Base-by-base conservation (phyloP, 2,888 invertebrate species). In the Luperina nickerlii region DNA sequence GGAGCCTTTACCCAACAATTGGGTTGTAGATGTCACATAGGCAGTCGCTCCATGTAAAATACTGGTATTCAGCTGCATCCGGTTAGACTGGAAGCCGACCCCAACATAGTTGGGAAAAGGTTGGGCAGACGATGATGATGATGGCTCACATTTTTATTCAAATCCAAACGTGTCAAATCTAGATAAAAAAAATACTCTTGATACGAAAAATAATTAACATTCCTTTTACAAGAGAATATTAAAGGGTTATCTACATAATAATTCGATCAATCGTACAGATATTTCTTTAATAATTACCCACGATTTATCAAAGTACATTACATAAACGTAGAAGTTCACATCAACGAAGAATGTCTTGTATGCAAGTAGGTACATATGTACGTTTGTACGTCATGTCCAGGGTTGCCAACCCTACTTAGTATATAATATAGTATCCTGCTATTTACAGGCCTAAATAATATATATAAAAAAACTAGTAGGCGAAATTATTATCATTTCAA, bases 221-320 rank as follows among this genome's bases (percentile, higher is more conserved):
- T 38, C 27, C 24, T 27, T 74, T 60, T 15, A 69, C 20, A 70
- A 70, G 51, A 15, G 38, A 62, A 74, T 80, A 60, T 57, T 11
- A 45, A 75, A 70, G 63, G 60, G 74, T 71, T 68, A 60, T 75
- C 76, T 63, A 24, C 62, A 63, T 78, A 60, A 60, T 66, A 76
- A 82, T 79, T 80, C 72, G 78, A 79, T 84, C 54, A 77, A 71
- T 82, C 45, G 45, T 63, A 71, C 11, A 65, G 78, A 84, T 79
- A 68, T 68, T 48, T 57, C 66, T 57, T 27, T 65, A 32, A 79
- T 85, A 83, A 89, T 85, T 85, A 77, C 82, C 32, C 60, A 87
- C 69, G 76, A 76, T 85, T 73, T 54, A 82, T 82, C 78, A 79
- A 74, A 66, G 73, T 63, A 73, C 38, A 78, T 72, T 79, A 80